A percentile compares a stretch with the other conserved stretches of the same genome.
Evolutionary conservation across 2,888 invertebrate genomes (phyloP).

Genomic region (Rotaria macrura): DNA sequence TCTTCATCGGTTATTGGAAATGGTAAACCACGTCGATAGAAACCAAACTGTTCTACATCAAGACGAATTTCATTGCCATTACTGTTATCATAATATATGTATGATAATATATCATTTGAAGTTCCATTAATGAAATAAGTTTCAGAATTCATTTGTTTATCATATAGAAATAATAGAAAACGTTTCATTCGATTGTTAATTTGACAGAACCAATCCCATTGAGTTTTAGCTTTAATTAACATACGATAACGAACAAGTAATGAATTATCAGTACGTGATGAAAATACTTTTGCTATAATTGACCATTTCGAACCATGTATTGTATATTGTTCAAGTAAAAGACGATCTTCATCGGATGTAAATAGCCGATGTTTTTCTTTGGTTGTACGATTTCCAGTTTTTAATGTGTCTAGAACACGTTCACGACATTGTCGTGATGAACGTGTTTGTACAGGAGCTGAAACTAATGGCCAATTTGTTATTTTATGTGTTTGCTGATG

Average conservation of each 20-base stretch:
- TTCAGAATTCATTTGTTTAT: not conserved
- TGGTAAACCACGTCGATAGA: slow-evolving; percentile 10
- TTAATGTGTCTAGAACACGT: slow-evolving; percentile 11
- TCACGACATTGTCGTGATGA: slow-evolving; percentile 10
- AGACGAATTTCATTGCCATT: not conserved
- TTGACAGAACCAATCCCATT: not conserved
- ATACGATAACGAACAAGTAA: slow-evolving; percentile 4
- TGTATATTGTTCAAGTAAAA: not conserved
- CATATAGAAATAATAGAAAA: not conserved
- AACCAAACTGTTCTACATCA: not conserved
- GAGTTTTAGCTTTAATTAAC: not conserved
- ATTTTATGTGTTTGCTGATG: not conserved
- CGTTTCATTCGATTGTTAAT: not conserved
- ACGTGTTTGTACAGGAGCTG: not conserved
- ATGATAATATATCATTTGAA: not conserved
- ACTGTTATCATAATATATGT: not conserved
- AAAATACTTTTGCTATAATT: not conserved
- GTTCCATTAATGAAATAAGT: not conserved
- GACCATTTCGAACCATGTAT: slow-evolving; percentile 12
- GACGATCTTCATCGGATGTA: slow-evolving; percentile 8
- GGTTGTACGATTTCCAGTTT: not conserved
- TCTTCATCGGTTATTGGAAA: not conserved
- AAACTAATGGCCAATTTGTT: slow-evolving; percentile 12
- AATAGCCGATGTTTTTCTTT: not conserved
- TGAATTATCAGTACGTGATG: not conserved